Evolutionary conservation across 2,797 vertebrate species (phyloP), one percentile per base, ranked within the genome.

Genomic region (Sparus aurata): DNA sequence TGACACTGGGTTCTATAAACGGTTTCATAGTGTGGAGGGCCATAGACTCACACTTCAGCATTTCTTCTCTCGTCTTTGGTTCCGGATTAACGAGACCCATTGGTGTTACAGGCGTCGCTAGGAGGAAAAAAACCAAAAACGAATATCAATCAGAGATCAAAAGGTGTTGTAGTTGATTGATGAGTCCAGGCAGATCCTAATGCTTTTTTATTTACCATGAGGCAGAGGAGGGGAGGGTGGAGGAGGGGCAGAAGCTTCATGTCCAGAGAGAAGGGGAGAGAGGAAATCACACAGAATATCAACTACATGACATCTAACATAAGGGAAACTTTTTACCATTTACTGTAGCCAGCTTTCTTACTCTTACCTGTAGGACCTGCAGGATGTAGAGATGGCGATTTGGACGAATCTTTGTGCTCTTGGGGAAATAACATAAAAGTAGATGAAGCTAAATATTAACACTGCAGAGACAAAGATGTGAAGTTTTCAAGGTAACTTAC

Each of bases 21-120:
- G 16, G 20, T 17, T 72, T 71, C 3, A 52, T 69, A 10, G 41
- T 3, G 2, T 70, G 10, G 17, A 73, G 27, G 8, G 52, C 16
- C 0, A 45, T 7, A 3, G 1, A 90, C 94, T 95, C 79, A 96
- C 96, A 95, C 90, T 96, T 96, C 6, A 95, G 64, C 86, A 96
- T 59, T 73, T 95, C 95, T 1, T 84, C 93, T 87, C 95, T 93
- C 5, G 89, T 93, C 87, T 94, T 91, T 67, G 94, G 94, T 41
- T 93, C 91, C 50, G 82, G 82, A 66, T 86, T 91, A n/a, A 78
- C 54, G 54, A 43, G 45, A 60, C 30, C 82, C 7, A 22, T 16
- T 38, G 83, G 61, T 50, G 80, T 63, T 20, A 60, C 17, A 60
- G 71, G 69, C 62, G 61, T 62, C 47, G 66, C 93, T 94, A 43